A percentile compares a stretch with the other conserved stretches of the same genome.
Conservation (phyloP, 2,888 invertebrate genomes). For the Tholera decimalis region DNA sequence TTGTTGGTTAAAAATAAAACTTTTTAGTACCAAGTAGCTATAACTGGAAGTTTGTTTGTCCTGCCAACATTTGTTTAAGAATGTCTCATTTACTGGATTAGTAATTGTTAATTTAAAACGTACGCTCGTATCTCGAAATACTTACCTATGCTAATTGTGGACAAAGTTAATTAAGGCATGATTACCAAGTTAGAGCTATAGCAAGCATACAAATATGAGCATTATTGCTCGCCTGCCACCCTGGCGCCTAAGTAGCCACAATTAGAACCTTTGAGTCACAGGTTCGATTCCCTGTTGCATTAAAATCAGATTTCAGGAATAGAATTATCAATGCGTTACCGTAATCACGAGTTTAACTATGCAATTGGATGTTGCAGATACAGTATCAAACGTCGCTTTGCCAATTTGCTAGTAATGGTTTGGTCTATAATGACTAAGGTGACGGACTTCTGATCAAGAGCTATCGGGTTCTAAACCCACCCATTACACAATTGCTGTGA, state of each 20-base stretch:
- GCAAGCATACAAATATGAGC: conserved; percentile 48
- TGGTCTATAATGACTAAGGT: no score
- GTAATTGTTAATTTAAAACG: conserved; percentile 37
- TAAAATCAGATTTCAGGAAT: no score
- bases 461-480: no score
- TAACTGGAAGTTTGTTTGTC: background rate
- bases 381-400: no score
- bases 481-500: no score
- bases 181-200: conserved; percentile 32
- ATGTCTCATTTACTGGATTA: conserved; percentile 29
- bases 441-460: no score
- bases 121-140: conserved; percentile 37
- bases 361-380: no score
- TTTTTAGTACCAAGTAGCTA: background rate
- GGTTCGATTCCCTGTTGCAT: background rate
- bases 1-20: background rate
- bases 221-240: conserved; percentile 30
- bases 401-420: no score
- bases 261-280: background rate
- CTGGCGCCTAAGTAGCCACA: conserved; percentile 25
- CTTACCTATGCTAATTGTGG: conserved; percentile 40
- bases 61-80: background rate
- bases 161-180: conserved; percentile 46
- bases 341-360: no score
- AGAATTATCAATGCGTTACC: no score